A percentile compares a stretch with the other conserved stretches of the same genome.
These are phyloP conservation scores for Diabrotica virgifera DNA, from an alignment of 1,140 invertebrate species.

Conservation along the genomic window DNA sequence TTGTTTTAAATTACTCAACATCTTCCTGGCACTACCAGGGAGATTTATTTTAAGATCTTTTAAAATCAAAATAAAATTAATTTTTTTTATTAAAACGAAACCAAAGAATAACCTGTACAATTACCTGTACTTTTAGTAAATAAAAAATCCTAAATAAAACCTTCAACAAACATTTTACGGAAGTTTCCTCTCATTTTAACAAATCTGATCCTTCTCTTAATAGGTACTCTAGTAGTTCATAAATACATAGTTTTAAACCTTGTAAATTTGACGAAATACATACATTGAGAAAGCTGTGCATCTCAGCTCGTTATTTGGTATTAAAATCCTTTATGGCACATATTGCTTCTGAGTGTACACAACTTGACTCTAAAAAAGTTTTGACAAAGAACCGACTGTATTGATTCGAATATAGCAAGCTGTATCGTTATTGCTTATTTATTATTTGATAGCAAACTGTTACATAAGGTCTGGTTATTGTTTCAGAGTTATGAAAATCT, in stretches of 20 bases:
- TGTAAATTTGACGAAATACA: constrained; percentile 6
- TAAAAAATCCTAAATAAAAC: not conserved
- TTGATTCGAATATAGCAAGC: not conserved
- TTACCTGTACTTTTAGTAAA: no score
- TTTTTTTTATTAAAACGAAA: no score
- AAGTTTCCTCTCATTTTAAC: constrained; percentile 9
- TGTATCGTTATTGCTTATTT: not conserved
- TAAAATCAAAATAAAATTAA: no score
- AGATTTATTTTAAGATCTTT: no score
- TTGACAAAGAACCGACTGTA: not conserved
- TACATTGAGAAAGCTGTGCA: constrained; percentile 14
- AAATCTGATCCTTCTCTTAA: constrained; percentile 44
- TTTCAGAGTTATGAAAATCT: no score
- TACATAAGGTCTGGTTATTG: no score
- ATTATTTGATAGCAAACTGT: not conserved
- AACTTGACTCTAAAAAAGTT: not conserved
- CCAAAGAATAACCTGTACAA: no score
- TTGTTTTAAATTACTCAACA: no score
- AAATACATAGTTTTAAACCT: not conserved
- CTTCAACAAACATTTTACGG: constrained; percentile 11
- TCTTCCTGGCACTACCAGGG: no score
- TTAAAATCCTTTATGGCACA: constrained; percentile 35
- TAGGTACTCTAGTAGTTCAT: constrained; percentile 49
- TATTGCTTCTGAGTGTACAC: constrained; percentile 28
- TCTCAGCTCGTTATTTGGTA: constrained; percentile 33